These are phyloP conservation scores for Epinephelus lanceolatus DNA, from an alignment of 2,113 vertebrate species.

Conservation along the genomic window DNA sequence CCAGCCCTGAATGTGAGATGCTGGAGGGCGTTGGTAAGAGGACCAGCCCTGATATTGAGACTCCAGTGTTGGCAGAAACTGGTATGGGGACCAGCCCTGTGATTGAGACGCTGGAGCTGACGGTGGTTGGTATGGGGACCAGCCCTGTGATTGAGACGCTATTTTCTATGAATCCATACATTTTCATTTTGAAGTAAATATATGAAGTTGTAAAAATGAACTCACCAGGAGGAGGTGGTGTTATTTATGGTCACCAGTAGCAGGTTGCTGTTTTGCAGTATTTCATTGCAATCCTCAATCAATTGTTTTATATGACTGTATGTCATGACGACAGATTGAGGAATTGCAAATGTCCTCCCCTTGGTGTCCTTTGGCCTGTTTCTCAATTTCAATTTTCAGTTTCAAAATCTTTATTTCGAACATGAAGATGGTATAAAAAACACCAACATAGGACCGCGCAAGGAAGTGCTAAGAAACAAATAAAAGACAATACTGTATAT, in stretches of 20 bases:
- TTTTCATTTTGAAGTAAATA: too few species aligned
- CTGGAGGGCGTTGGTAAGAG: too few species aligned
- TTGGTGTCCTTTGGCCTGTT: slow-evolving; percentile 44
- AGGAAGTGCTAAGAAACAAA: too few species aligned
- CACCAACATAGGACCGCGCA: too few species aligned
- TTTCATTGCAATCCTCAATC: neutral
- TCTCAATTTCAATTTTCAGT: neutral
- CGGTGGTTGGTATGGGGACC: too few species aligned
- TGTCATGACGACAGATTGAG: neutral
- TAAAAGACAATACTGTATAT: too few species aligned
- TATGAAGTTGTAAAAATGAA: too few species aligned
- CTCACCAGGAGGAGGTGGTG: neutral
- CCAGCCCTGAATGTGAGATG: neutral
- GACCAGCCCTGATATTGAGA: neutral
- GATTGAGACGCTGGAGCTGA: neutral
- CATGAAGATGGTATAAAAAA: too few species aligned
- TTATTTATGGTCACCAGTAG: neutral
- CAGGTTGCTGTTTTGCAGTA: neutral
- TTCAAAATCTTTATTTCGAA: too few species aligned
- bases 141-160: neutral
- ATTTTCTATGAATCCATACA: too few species aligned
- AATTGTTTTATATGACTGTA: neutral
- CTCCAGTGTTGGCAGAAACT: too few species aligned
- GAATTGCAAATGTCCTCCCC: neutral
- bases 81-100: neutral